Evolutionary conservation across 1,140 invertebrate genomes (phyloP).

Genomic region (Musca domestica): DNA sequence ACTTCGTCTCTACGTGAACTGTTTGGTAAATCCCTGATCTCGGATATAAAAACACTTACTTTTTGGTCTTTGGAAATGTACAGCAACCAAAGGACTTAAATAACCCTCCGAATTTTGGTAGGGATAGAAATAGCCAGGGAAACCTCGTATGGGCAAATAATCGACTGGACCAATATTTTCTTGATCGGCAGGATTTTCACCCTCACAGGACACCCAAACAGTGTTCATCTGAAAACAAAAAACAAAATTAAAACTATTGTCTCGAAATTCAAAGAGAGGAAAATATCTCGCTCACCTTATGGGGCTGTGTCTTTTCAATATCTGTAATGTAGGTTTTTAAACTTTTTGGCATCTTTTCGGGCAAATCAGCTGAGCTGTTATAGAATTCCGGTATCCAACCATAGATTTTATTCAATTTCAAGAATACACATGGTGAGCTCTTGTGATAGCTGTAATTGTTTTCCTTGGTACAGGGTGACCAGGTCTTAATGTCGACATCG

Average conservation of each 20-base stretch:
- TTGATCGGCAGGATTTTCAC: conserved; percentile 84
- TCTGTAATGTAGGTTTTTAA: conserved; percentile 57
- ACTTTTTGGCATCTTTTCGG: conserved; percentile 65
- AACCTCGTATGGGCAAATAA: conserved; percentile 71
- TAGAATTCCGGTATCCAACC: conserved; percentile 74
- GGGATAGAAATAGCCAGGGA: conserved; percentile 81
- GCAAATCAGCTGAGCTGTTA: conserved; percentile 61
- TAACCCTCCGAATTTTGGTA: conserved; percentile 81
- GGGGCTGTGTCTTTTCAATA: conserved; percentile 36
- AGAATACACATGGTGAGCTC: conserved; percentile 76
- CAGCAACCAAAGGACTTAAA: conserved; percentile 81
- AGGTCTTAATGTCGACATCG: conserved; percentile 66
- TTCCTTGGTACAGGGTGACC: conserved; percentile 66
- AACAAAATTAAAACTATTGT: no score
- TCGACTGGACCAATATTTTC: conserved; percentile 81
- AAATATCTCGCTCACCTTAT: conserved; percentile 35
- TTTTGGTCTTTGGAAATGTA: conserved; percentile 75
- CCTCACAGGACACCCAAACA: conserved; percentile 84
- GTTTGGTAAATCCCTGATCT: no score
- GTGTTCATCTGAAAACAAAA: conserved; percentile 64
- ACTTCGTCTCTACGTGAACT: no score
- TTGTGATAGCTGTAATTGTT: conserved; percentile 73
- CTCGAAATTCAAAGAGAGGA: background rate
- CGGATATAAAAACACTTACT: conserved; percentile 66
- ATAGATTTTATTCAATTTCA: conserved; percentile 80